Base-by-base conservation (phyloP, 2,113 vertebrate species). In the Thryonomys swinderianus region DNA sequence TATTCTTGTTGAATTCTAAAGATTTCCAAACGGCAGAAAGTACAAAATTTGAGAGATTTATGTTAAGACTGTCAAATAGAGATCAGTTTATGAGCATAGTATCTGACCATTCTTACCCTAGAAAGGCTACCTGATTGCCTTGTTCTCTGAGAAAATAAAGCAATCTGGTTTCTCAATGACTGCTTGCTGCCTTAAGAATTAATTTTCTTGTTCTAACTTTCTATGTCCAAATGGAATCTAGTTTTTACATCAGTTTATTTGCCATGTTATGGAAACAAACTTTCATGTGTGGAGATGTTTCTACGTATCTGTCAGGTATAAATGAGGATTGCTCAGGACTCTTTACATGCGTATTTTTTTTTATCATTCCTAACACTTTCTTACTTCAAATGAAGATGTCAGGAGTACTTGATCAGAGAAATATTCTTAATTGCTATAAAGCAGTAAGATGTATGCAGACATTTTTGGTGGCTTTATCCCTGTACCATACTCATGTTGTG, bases 161-260 rank as follows among this genome's bases (percentile, higher is more conserved):
- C 64, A 45, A 1, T 87, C 40, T 82, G 45, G 90, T 92, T 92
- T 32, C 21, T 55, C 25, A 62, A 10, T 48, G 71, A 82, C 42
- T 88, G 30, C 2, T 6, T 37, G 21, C 84, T 90, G 34, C 90
- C 90, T 88, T 85, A 89, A 55, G 61, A 96, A 94, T 95, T 90
- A 66, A 85, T 95, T 85, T 94, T 48, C 27, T 96, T 96, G 10
- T 89, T 96, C 51, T 84, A 86, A 62, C 21, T 87, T 91, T 86
- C 45, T 80, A 0, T 89, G 45, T 64, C 34, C 42, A 45, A 80
- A 92, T 90, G 34, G 9, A 97, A 93, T 96, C 16, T 86, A 25
- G 21, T 83, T 91, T 78, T 96, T 88, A 51, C 25, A 34, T 85
- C 94, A 88, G 48, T 96, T 94, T 86, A 94, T 85, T 96, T 79